These are phyloP conservation scores for Remorina albescens DNA, from an alignment of 2,797 vertebrate genomes.

Conservation along the genomic window DNA sequence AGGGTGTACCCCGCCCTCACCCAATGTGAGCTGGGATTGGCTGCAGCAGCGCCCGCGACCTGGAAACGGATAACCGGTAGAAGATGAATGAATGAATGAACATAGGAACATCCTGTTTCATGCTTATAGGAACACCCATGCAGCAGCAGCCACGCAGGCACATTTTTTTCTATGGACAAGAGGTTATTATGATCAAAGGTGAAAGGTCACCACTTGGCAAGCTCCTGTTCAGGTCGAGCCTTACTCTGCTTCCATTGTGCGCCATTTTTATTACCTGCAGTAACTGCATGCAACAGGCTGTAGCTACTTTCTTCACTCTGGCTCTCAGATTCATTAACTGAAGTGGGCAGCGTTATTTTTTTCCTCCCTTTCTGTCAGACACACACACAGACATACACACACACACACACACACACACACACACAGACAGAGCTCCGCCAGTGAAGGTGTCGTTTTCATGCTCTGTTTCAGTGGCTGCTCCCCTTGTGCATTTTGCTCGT, in stretches of 20 bases:
- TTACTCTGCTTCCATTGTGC: neutral
- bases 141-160: too few relatives aligned
- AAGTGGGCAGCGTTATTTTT: neutral
- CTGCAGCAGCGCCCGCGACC: too few relatives aligned
- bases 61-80: too few relatives aligned
- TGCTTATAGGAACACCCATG: neutral
- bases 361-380: slow-evolving; percentile 4
- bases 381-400: neutral
- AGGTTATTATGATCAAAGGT: neutral
- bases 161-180: neutral
- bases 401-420: neutral
- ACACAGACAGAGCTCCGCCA: neutral
- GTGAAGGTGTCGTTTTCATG: slow-evolving; percentile 29
- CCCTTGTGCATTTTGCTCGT: slow-evolving; percentile 24
- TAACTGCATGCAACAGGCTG: neutral
- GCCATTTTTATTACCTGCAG: slow-evolving; percentile 3
- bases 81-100: too few relatives aligned
- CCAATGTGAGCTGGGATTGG: too few relatives aligned
- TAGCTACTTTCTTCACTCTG: neutral
- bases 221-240: neutral
- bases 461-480: slow-evolving; percentile 41
- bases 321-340: slow-evolving; percentile 22
- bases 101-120: neutral
- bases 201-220: neutral
- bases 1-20: too few relatives aligned